These are phyloP conservation scores for Sebastes miniatus DNA, from an alignment of 2,797 vertebrate species.

Conservation along the genomic window DNA sequence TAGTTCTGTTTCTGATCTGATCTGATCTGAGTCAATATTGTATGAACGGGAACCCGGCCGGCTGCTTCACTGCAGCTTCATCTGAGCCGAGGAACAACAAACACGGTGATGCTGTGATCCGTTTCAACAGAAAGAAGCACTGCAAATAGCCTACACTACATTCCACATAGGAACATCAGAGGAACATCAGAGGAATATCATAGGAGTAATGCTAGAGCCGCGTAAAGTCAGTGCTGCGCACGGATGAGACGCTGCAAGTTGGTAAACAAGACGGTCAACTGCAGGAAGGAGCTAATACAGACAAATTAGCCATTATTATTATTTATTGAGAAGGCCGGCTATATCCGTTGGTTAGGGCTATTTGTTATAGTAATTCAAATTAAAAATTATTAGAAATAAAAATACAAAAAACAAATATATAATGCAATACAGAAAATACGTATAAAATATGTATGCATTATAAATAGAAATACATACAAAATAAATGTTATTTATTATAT, in stretches of 20 bases:
- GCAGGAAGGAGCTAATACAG: background rate
- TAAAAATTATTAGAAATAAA: background rate
- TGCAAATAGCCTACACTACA: background rate
- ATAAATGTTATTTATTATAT: background rate
- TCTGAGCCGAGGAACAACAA: slow-evolving; percentile 36
- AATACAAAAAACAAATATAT: background rate
- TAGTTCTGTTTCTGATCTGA: background rate
- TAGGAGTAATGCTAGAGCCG: background rate
- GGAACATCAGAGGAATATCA: background rate
- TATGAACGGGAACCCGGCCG: background rate
- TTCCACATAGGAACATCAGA: background rate
- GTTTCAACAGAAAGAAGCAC: background rate
- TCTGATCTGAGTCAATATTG: background rate
- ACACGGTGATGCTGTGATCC: background rate
- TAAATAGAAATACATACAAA: background rate
- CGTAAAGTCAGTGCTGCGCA: background rate
- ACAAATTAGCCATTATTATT: too few species aligned
- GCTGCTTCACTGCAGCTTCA: slow-evolving; percentile 26
- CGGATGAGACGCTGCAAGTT: background rate
- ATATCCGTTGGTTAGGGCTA: background rate
- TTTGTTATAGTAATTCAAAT: background rate
- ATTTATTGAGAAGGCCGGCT: background rate
- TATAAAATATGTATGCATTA: background rate
- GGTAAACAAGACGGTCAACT: background rate
- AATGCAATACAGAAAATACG: background rate